Evolutionary conservation across 2,888 invertebrate species (phyloP), one percentile per base, ranked within the genome.

Genomic region (Drosophila emarginata): DNA sequence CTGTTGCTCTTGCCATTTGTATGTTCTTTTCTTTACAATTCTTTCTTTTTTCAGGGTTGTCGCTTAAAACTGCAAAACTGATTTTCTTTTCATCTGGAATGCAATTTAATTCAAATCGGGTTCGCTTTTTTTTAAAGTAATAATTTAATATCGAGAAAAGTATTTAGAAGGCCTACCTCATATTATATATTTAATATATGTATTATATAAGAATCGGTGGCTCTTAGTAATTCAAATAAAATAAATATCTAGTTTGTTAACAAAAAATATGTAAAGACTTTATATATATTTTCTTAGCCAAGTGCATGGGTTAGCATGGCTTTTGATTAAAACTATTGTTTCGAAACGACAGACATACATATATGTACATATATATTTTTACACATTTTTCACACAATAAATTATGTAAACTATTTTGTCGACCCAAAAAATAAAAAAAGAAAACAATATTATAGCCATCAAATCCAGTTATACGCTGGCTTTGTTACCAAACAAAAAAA

Each of bases 21-120:
- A 54, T 54, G 54, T 54, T 54, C 54, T 36, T 54, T 45, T 45
- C 45, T 21, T 45, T 21, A 21, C 45, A 7, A 11, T 21, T 45
- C 12, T 21, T 9, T 32, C 2, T 32, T 32, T 32, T 54, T 54
- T 54, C 54, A 54, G 54, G 18, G 54, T 36, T 54, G 54, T 36
- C 32, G 18, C 15, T 54, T 18, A 32, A 32, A 54, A 36, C 7
- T 2, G 18, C 18, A 54, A 54, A 54, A 36, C 54, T 54, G 15
- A 36, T 32, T 54, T 36, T 54, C 6, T n/a, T 36, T 21, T 36
- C 32, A 36, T 32, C 36, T 36, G 32, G 3, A 12, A 26, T 21
- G 18, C 32, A 54, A 54, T 54, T 54, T 3, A 54, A 54, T 36
- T 54, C 6, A 54, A 36, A 54, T 12, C 18, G 18, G 18, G 5